Evolutionary conservation across 1,140 invertebrate genomes (phyloP).

Genomic region (Drosophila truncata): DNA sequence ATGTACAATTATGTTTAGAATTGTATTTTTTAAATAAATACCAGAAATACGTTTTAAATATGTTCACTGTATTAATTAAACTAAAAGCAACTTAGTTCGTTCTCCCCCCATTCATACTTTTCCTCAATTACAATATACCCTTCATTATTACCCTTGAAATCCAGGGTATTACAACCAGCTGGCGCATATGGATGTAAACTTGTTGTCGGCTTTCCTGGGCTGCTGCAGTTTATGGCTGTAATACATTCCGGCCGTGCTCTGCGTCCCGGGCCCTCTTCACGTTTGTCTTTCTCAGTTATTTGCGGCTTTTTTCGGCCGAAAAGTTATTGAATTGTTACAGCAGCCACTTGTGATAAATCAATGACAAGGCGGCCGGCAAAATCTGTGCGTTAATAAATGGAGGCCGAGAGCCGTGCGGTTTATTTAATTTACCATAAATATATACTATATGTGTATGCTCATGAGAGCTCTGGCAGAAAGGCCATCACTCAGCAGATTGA

Average conservation of each 20-base stretch:
- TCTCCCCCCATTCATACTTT: not conserved
- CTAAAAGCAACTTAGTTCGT: too few relatives aligned
- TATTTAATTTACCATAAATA: conserved; percentile 73
- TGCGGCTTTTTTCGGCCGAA: conserved; percentile 55
- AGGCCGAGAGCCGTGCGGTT: conserved; percentile 39
- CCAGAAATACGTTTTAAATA: accelerated
- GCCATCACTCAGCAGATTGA: conserved; percentile 56
- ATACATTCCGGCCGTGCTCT: conserved; percentile 57
- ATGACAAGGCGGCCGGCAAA: conserved; percentile 52
- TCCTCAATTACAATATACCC: not conserved
- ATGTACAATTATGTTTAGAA: too few relatives aligned
- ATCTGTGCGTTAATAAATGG: conserved; percentile 60
- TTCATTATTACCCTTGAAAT: not conserved
- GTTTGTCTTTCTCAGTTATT: conserved; percentile 41
- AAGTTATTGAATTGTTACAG: conserved; percentile 77
- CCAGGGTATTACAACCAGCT: conserved; percentile 16
- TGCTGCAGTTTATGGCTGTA: conserved; percentile 73
- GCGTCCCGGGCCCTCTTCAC: conserved; percentile 6
- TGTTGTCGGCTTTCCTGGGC: conserved; percentile 23
- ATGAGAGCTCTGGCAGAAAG: conserved; percentile 41
- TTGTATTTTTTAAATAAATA: not conserved
- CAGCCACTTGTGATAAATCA: conserved; percentile 78
- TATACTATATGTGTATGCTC: conserved; percentile 40
- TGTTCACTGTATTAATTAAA: too few relatives aligned
- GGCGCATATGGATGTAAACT: conserved; percentile 28